Evolutionary conservation across 2,888 invertebrate species (phyloP), one percentile per base, ranked within the genome.

Genomic region (Tetragonula carbonaria): DNA sequence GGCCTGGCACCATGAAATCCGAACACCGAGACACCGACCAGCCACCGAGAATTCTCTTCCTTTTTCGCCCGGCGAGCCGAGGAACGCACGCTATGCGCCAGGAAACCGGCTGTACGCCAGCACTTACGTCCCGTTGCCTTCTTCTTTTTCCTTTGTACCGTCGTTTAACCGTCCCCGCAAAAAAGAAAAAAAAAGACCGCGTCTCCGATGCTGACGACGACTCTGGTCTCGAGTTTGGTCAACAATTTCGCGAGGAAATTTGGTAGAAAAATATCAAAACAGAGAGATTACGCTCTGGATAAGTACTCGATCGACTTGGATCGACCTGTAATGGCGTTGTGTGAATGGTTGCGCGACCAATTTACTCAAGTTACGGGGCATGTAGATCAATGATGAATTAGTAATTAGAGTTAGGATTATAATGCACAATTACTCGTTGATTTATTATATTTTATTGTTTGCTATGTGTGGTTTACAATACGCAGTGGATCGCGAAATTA

Each of bases 1-100:
- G 21, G 23, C 67, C 23, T 28, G 82, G 67, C 72, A 78, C 72
- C 82, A 74, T 28, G 80, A 80, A 80, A 84, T 84, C 82, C 82
- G 72, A 57, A 73, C 62, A 57, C 23, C 55, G 62, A 28, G n/a
- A n/a, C 57, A 21, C 18, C 33, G 18, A 28, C 16, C 21, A 45
- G 45, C 45, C 68, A 63, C 23, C 63, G 21, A 53, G 68, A 78
- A 74, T 78, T 74, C 82, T 33, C 73, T 81, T 84, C 83, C 78
- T 82, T 84, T 75, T 84, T 78, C 74, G 77, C 74, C 62, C 45
- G 13, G 50, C 13, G 57, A 45, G 50, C 63, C 57, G 70, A n/a
- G 70, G 77, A 82, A 82, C 75, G 84, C 72, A 71, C 33, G 78
- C 74, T 78, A 78, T 79, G 75, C 53, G 59, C 63, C 50, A 63